phyloP scores from a whole-genome alignment of 92 coral and sea anemone species.

The Epizoanthus stellaris region DNA sequence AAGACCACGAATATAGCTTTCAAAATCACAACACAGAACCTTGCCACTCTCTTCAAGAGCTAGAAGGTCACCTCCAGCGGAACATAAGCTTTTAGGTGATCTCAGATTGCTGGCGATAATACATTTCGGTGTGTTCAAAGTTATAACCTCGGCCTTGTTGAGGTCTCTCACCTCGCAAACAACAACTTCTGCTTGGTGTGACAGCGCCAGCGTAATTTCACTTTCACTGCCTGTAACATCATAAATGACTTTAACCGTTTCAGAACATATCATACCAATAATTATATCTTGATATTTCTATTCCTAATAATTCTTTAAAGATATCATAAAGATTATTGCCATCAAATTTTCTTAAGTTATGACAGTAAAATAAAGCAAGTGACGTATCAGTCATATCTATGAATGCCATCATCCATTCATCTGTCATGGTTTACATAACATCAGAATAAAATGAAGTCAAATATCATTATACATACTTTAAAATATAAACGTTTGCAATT shows the following conservation, averaged over 20 bases:
- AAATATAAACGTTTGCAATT: too few species aligned
- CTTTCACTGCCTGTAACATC: not conserved
- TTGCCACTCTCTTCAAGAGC: slow-evolving; percentile 26
- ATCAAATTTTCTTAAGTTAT: too few species aligned
- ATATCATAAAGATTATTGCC: too few species aligned
- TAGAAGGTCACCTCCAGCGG: not conserved
- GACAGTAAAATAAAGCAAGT: too few species aligned
- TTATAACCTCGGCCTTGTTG: not conserved
- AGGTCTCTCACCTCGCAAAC: slow-evolving; percentile 6
- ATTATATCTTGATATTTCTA: not conserved
- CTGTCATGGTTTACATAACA: too few species aligned
- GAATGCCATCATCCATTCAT: too few species aligned
- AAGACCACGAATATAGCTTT: not conserved
- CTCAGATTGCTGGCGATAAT: slow-evolving; percentile 10
- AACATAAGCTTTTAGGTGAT: slow-evolving; percentile 2
- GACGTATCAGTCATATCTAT: too few species aligned
- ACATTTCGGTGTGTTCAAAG: not conserved
- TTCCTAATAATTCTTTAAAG: too few species aligned
- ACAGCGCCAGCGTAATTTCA: slow-evolving; percentile 18
- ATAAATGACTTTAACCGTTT: not conserved
- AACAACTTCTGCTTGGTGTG: not conserved
- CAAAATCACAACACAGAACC: slow-evolving; percentile 8
- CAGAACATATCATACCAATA: not conserved
- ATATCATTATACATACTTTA: too few species aligned
- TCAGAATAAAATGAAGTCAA: too few species aligned